Conservation (phyloP, 2,113 vertebrate genomes). For the Caloenas nicobarica region DNA sequence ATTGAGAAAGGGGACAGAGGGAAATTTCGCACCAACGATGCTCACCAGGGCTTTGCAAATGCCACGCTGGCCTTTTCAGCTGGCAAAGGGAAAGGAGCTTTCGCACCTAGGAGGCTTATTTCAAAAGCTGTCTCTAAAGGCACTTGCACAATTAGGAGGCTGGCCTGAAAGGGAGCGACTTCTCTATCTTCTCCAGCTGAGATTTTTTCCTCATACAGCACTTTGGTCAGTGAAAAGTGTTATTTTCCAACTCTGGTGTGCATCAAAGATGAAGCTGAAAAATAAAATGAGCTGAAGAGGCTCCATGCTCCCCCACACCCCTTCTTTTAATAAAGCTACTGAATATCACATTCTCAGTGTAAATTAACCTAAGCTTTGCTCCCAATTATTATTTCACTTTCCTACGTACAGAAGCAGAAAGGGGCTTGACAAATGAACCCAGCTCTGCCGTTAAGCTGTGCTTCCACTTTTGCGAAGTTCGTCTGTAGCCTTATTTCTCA, state of each 20-base stretch:
- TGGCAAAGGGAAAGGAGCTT: background rate
- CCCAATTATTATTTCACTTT: conserved; percentile 37
- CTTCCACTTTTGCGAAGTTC: background rate
- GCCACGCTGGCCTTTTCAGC: conserved; percentile 12
- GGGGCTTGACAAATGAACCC: conserved; percentile 5
- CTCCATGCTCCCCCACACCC: background rate
- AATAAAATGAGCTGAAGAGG: background rate
- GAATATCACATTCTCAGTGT: background rate
- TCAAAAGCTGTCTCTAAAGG: background rate
- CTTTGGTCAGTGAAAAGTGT: background rate
- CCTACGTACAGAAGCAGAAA: background rate
- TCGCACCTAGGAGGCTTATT: background rate
- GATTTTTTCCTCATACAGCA: background rate
- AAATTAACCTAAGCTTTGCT: conserved; percentile 59
- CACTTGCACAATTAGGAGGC: background rate
- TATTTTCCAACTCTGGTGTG: background rate
- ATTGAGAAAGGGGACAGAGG: background rate
- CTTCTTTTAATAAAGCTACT: conserved; percentile 43
- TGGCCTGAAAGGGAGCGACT: background rate
- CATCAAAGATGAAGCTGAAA: background rate
- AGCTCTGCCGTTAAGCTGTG: background rate
- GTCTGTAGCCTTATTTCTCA: background rate
- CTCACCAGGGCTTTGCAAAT: conserved; percentile 5
- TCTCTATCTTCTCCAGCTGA: background rate
- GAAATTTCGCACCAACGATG: background rate